Evolutionary conservation across 2,888 invertebrate genomes (phyloP).

Genomic region (Ecliptopera silaceata): DNA sequence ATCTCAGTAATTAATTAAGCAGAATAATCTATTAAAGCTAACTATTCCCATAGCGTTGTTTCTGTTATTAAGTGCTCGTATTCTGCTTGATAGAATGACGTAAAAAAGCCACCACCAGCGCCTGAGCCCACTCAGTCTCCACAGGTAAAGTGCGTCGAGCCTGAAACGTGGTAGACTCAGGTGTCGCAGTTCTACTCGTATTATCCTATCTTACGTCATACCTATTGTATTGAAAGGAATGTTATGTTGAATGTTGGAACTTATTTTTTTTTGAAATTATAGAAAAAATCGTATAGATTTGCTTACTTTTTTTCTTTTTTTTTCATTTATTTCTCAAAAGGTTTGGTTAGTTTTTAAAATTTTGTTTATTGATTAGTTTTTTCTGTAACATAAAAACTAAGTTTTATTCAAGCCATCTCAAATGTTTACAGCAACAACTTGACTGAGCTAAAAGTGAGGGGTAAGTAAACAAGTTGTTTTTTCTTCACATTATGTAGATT

Average conservation of each 20-base stretch:
- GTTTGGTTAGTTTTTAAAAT: no score
- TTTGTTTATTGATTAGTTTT: no score
- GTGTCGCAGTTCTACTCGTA: constrained; percentile 6
- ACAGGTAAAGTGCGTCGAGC: constrained; percentile 17
- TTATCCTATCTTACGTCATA: background rate
- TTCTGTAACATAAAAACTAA: no score
- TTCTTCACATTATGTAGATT: constrained; percentile 75
- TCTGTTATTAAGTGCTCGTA: background rate
- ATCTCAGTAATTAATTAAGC: no score
- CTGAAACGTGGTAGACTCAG: constrained; percentile 12
- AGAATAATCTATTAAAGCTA: no score
- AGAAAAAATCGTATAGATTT: no score
- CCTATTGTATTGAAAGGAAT: constrained; percentile 1
- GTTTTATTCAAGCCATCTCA: constrained; percentile 33
- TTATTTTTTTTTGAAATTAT: no score
- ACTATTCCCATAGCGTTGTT: background rate
- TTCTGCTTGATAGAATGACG: background rate
- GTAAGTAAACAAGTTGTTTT: constrained; percentile 69
- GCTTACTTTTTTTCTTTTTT: no score
- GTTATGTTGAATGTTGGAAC: background rate
- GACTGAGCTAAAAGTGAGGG: constrained; percentile 33
- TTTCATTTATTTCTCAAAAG: background rate
- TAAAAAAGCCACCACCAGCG: background rate
- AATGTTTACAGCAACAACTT: constrained; percentile 54
- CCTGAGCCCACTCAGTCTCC: constrained; percentile 2